Conservation (phyloP, 2,797 vertebrate species). For the Sparus aurata region DNA sequence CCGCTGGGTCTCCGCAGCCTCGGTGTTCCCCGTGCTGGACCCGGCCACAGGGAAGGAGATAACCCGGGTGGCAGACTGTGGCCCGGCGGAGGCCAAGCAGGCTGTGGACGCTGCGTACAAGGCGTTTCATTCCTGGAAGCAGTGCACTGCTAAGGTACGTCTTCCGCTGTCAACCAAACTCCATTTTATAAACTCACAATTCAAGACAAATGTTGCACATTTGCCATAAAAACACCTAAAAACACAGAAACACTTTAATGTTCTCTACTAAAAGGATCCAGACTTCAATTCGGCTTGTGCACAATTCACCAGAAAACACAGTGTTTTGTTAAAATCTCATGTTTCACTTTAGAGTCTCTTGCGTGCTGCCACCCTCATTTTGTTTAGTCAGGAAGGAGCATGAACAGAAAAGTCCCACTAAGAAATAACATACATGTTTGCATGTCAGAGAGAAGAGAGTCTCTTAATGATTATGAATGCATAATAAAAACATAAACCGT, state of each 20-base stretch:
- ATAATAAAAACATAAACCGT: rapidly evolving
- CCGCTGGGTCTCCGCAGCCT: slow-evolving; percentile 86
- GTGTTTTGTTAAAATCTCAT: rapidly evolving
- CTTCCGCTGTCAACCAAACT: rapidly evolving
- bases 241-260: rapidly evolving
- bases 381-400: background rate
- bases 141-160: slow-evolving; percentile 87
- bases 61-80: slow-evolving; percentile 89
- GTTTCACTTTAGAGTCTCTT: background rate
- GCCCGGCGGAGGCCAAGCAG: slow-evolving; percentile 85
- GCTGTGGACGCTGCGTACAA: slow-evolving; percentile 89
- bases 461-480: rapidly evolving
- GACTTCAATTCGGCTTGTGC: background rate
- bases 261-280: rapidly evolving
- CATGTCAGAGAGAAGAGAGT: background rate
- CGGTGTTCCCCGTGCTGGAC: slow-evolving; percentile 89
- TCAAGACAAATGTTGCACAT: rapidly evolving
- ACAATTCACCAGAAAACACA: background rate
- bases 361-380: background rate
- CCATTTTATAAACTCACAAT: background rate
- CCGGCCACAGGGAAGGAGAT: slow-evolving; percentile 90
- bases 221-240: rapidly evolving
- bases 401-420: background rate
- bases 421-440: rapidly evolving
- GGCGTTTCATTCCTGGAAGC: slow-evolving; percentile 89